Evolutionary conservation across 2,888 invertebrate species (phyloP).

Genomic region (Ormyrus thymus): DNA sequence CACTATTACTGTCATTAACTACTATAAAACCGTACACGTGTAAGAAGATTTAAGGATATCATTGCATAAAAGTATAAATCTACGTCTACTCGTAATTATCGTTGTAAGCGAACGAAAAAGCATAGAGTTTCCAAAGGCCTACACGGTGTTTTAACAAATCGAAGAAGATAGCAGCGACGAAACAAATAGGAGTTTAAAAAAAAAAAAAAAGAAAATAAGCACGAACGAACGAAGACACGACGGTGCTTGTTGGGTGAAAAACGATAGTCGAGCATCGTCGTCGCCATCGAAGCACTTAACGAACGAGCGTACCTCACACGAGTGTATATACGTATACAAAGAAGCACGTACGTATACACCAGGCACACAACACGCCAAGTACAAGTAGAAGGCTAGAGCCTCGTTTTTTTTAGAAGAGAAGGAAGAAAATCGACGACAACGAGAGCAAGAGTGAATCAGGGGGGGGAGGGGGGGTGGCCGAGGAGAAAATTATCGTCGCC

Average conservation of each 20-base stretch:
- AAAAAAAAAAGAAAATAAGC: neutral
- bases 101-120: conserved; percentile 45
- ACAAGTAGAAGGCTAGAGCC: conserved; percentile 28
- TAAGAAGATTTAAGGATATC: conserved; percentile 13
- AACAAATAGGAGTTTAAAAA: neutral
- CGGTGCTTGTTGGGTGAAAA: conserved; percentile 5
- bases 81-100: conserved; percentile 6
- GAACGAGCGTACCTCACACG: neutral
- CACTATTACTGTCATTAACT: conserved; percentile 3
- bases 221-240: neutral
- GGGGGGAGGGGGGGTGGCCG: too few relatives aligned
- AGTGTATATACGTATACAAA: too few relatives aligned
- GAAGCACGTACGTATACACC: too few relatives aligned
- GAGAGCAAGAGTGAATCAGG: neutral
- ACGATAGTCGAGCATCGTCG: conserved; percentile 11
- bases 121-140: conserved; percentile 61
- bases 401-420: conserved; percentile 20
- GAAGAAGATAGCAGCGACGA: neutral
- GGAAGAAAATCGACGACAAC: neutral
- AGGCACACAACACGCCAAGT: neutral
- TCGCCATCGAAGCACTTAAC: conserved; percentile 13
- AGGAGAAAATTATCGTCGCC: conserved; percentile 10
- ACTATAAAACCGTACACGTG: neutral
- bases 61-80: neutral
- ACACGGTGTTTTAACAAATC: conserved; percentile 38